These are phyloP conservation scores for Drosophila elegans DNA, from an alignment of 1,140 invertebrate species.

Conservation along the genomic window DNA sequence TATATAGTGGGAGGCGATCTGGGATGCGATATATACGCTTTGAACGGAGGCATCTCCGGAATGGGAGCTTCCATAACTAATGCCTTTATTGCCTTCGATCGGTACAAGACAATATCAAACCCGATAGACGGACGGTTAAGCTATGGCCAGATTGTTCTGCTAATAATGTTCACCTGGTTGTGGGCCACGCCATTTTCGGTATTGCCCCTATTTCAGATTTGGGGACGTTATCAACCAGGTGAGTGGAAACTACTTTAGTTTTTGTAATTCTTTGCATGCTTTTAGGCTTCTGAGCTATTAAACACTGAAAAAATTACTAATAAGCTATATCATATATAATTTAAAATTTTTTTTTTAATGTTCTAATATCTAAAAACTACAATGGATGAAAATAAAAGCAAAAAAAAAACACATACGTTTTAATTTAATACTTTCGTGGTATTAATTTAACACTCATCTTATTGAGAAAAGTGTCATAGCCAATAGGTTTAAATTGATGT, in stretches of 20 bases:
- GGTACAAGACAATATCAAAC: constrained; percentile 90
- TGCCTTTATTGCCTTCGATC: constrained; percentile 90
- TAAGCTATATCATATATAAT: too few species aligned
- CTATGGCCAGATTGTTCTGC: constrained; percentile 87
- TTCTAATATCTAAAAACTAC: too few species aligned
- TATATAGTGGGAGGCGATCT: constrained; percentile 88
- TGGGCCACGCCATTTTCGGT: constrained; percentile 90
- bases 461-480: too few species aligned
- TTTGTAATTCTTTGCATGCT: too few species aligned
- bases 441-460: too few species aligned
- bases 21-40: constrained; percentile 90
- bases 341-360: too few species aligned
- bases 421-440: too few species aligned
- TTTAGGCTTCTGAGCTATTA: too few species aligned
- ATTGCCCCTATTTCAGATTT: constrained; percentile 88
- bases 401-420: too few species aligned
- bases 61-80: constrained; percentile 91
- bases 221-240: constrained; percentile 90
- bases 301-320: too few species aligned
- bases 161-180: constrained; percentile 89
- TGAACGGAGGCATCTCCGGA: constrained; percentile 89
- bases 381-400: too few species aligned
- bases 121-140: constrained; percentile 90
- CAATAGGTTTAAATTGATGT: too few species aligned
- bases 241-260: constrained; percentile 13